A percentile compares a stretch with the other conserved stretches of the same genome.
Conservation (phyloP, 1,140 invertebrate species). For the Pristionchus pacificus region DNA sequence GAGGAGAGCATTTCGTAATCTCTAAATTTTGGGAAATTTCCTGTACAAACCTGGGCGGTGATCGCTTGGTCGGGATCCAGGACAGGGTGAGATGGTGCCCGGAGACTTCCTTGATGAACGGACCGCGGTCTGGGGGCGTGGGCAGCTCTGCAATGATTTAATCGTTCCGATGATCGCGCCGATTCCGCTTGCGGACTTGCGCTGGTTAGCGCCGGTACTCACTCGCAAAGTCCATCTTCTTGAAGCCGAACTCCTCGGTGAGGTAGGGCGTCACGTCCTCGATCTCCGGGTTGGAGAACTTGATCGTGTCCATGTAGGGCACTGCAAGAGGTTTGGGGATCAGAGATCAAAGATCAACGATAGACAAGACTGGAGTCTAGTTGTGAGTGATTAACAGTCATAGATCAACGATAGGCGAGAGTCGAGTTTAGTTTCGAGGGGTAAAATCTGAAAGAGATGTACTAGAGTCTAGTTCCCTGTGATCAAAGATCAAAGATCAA, state of each 20-base stretch:
- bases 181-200: not conserved
- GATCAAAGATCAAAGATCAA: too few relatives aligned
- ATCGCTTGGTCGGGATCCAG: constrained; percentile 56
- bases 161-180: not conserved
- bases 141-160: too few relatives aligned
- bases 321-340: too few relatives aligned
- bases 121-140: constrained; percentile 55
- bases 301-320: constrained; percentile 50
- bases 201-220: constrained; percentile 4
- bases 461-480: constrained; percentile 11
- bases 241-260: constrained; percentile 57
- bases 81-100: constrained; percentile 56
- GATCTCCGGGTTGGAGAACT: constrained; percentile 48
- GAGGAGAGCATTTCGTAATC: constrained; percentile 2
- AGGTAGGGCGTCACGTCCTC: constrained; percentile 56
- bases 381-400: too few relatives aligned
- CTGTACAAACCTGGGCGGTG: constrained; percentile 49
- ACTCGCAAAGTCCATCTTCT: constrained; percentile 52
- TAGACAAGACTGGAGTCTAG: too few relatives aligned
- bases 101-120: constrained; percentile 58
- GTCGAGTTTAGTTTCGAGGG: not conserved
- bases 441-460: constrained; percentile 1
- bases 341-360: too few relatives aligned
- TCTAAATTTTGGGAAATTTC: too few relatives aligned
- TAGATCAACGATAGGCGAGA: not conserved